Conservation (phyloP, 1,140 invertebrate genomes). For the Pseudomyrmex dendroicus region DNA sequence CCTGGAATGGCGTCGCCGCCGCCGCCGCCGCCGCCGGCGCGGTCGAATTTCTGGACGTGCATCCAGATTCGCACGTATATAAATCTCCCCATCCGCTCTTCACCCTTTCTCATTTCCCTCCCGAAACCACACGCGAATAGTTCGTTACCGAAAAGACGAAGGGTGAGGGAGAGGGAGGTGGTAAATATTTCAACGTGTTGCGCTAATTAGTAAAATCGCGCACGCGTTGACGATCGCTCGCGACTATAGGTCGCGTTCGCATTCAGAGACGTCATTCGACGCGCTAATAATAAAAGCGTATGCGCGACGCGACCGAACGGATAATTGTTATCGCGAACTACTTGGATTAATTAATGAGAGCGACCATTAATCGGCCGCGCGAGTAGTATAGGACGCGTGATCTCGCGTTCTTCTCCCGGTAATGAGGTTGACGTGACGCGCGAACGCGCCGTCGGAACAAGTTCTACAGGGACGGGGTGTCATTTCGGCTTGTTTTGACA, state of each 20-base stretch:
- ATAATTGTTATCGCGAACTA: constrained; percentile 76
- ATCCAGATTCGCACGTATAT: too few species aligned
- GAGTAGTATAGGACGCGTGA: background rate
- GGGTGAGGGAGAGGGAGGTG: too few species aligned
- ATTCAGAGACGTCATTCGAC: constrained; percentile 61
- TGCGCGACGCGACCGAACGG: constrained; percentile 69
- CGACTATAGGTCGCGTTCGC: constrained; percentile 56
- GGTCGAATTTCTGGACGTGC: constrained; percentile 27
- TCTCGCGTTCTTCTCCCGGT: background rate
- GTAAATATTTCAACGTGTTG: constrained; percentile 54
- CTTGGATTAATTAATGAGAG: constrained; percentile 71
- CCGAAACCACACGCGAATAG: constrained; percentile 1
- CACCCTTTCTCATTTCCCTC: background rate
- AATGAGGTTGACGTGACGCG: constrained; percentile 8
- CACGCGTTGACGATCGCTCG: constrained; percentile 55
- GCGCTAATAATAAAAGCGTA: constrained; percentile 64
- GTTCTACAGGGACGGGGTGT: constrained; percentile 3
- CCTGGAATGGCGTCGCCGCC: background rate
- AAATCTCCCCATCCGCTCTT: background rate
- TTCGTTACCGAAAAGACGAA: constrained; percentile 33
- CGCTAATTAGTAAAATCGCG: constrained; percentile 71
- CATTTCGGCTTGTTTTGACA: constrained; percentile 51
- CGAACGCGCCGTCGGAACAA: background rate
- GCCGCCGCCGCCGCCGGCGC: background rate
- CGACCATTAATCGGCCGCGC: constrained; percentile 16